A percentile compares a stretch with the other conserved stretches of the same genome.
Evolutionary conservation across 2,888 invertebrate genomes (phyloP).

Genomic region (Drosophila prostipennis): DNA sequence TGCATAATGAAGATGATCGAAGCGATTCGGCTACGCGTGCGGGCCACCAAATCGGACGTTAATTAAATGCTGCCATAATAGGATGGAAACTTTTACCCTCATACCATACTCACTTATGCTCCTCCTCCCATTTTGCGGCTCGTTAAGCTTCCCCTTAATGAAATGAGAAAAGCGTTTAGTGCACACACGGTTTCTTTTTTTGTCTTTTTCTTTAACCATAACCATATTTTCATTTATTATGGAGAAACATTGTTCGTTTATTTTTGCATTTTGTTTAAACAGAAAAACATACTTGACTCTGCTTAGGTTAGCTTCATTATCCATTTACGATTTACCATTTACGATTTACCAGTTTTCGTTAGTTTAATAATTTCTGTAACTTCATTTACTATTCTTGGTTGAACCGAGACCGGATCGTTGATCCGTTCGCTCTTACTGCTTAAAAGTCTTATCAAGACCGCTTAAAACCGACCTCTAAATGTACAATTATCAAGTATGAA

Average conservation of each 20-base stretch:
- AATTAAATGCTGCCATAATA: slow-evolving; percentile 76
- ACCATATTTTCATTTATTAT: slow-evolving; percentile 73
- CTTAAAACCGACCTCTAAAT: slow-evolving; percentile 78
- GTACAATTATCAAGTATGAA: slow-evolving; percentile 70
- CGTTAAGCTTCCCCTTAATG: slow-evolving; percentile 49
- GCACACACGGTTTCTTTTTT: not conserved
- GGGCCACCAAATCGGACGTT: slow-evolving; percentile 61
- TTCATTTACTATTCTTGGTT: slow-evolving; percentile 39
- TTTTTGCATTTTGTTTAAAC: slow-evolving; percentile 59
- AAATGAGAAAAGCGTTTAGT: slow-evolving; percentile 6
- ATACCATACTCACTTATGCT: not conserved
- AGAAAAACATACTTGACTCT: slow-evolving; percentile 63
- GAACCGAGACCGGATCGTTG: slow-evolving; percentile 11
- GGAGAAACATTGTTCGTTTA: slow-evolving; percentile 73
- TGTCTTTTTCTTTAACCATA: slow-evolving; percentile 73
- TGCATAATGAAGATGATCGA: slow-evolving; percentile 72
- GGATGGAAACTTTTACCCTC: slow-evolving; percentile 58
- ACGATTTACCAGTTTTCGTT: slow-evolving; percentile 13
- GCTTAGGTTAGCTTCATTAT: slow-evolving; percentile 44
- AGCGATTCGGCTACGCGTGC: slow-evolving; percentile 39
- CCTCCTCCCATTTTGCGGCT: slow-evolving; percentile 1
- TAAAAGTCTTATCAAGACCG: slow-evolving; percentile 81
- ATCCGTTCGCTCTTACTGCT: slow-evolving; percentile 58
- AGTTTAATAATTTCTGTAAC: slow-evolving; percentile 47
- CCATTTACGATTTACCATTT: no score